phyloP scores from a whole-genome alignment of 2,888 invertebrate genomes.

The Atherix ibis region DNA sequence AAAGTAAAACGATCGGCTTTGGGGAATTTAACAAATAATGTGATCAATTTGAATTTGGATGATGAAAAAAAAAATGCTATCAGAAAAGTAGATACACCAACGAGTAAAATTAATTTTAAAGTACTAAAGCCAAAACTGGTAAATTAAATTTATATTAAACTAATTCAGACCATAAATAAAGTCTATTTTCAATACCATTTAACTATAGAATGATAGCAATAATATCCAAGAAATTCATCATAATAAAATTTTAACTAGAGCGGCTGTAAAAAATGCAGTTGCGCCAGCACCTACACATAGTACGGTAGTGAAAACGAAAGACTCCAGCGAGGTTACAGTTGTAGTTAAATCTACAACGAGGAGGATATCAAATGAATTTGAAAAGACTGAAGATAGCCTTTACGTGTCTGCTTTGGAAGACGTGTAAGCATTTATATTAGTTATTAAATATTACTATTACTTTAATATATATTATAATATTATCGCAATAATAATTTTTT shows the following conservation, averaged over 20 bases:
- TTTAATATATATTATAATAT: too few relatives aligned
- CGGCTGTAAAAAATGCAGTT: slow-evolving; percentile 18
- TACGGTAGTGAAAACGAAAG: slow-evolving; percentile 29
- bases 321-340: slow-evolving; percentile 19
- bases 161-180: too few relatives aligned
- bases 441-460: too few relatives aligned
- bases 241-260: slow-evolving; percentile 25
- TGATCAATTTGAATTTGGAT: slow-evolving; percentile 10
- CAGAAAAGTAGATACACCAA: too few relatives aligned
- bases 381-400: slow-evolving; percentile 57
- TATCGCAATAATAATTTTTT: too few relatives aligned
- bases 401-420: slow-evolving; percentile 66
- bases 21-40: slow-evolving; percentile 64
- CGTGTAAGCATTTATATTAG: slow-evolving; percentile 47
- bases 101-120: slow-evolving; percentile 35
- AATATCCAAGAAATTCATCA: slow-evolving; percentile 13
- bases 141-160: too few relatives aligned
- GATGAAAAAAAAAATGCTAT: slow-evolving; percentile 13
- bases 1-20: slow-evolving; percentile 67
- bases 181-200: too few relatives aligned
- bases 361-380: slow-evolving; percentile 49
- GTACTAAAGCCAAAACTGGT: slow-evolving; percentile 22
- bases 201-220: too few relatives aligned
- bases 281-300: slow-evolving; percentile 29
- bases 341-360: slow-evolving; percentile 32